Percentiles rank a stretch among this genome's conserved stretches.
Evolutionary conservation across 2,113 vertebrate species (phyloP).

Genomic region (Brachirus orientalis): DNA sequence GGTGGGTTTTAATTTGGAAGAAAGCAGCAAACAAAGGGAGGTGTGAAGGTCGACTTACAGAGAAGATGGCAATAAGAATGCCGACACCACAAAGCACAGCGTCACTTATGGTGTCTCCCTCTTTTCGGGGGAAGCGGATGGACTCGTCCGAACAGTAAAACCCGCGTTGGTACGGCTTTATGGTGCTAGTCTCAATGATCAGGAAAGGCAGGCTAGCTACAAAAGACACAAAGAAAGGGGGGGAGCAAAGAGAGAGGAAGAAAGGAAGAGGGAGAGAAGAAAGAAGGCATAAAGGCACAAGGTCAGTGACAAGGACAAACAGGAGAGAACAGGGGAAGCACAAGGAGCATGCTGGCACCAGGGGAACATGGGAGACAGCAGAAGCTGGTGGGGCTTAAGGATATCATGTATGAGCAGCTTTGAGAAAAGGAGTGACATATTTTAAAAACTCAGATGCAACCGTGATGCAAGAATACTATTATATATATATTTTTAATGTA

Average conservation of each 20-base stretch:
- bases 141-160: conserved; percentile 89
- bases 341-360: conserved; percentile 71
- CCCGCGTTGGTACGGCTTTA: conserved; percentile 91
- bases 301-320: conserved; percentile 79
- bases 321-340: conserved; percentile 51
- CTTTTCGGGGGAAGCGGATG: conserved; percentile 96
- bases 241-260: conserved; percentile 10
- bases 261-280: conserved; percentile 63
- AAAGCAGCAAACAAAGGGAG: conserved; percentile 46
- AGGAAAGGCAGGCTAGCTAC: conserved; percentile 97
- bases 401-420: conserved; percentile 20
- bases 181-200: conserved; percentile 98
- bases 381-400: conserved; percentile 47
- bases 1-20: conserved; percentile 12
- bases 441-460: conserved; percentile 13
- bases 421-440: conserved; percentile 36
- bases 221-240: conserved; percentile 66
- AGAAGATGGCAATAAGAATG: conserved; percentile 95
- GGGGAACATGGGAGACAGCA: conserved; percentile 60
- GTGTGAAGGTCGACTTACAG: conserved; percentile 85
- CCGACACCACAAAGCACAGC: conserved; percentile 94
- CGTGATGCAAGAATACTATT: not conserved
- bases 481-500: not conserved
- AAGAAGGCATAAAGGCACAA: conserved; percentile 64
- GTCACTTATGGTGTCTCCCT: conserved; percentile 95